A percentile compares a stretch with the other conserved stretches of the same genome.
Evolutionary conservation across 2,113 vertebrate species (phyloP).

Genomic region (Arvicanthis niloticus): DNA sequence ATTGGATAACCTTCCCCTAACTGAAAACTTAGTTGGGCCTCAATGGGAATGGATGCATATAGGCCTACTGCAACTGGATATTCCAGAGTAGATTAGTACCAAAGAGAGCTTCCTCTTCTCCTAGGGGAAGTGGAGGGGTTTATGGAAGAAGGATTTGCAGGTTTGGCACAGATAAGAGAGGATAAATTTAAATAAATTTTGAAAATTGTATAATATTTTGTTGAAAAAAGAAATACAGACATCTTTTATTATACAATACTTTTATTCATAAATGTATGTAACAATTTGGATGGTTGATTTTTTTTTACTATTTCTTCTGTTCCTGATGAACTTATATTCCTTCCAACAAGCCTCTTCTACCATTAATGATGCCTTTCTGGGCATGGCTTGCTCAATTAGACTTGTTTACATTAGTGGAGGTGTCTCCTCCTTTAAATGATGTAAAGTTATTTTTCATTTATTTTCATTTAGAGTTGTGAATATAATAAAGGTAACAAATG

Average conservation of each 20-base stretch:
- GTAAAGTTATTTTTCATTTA: conserved; percentile 24
- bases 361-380: neutral
- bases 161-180: too few relatives aligned
- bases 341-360: neutral
- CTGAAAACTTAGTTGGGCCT: too few relatives aligned
- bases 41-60: too few relatives aligned
- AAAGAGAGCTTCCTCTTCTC: too few relatives aligned
- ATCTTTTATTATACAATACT: neutral
- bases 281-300: neutral
- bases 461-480: conserved; percentile 26
- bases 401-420: too few relatives aligned
- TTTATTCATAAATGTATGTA: neutral
- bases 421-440: neutral
- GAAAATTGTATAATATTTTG: too few relatives aligned
- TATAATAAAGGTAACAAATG: neutral
- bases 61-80: too few relatives aligned
- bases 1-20: too few relatives aligned
- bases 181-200: too few relatives aligned
- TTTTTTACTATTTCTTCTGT: neutral
- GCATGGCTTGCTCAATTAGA: neutral
- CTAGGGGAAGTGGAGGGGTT: too few relatives aligned
- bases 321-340: neutral
- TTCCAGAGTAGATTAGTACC: too few relatives aligned
- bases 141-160: too few relatives aligned
- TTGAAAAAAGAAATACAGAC: neutral